phyloP scores from a whole-genome alignment of 2,113 vertebrate species.

The Nannospalax galili region DNA sequence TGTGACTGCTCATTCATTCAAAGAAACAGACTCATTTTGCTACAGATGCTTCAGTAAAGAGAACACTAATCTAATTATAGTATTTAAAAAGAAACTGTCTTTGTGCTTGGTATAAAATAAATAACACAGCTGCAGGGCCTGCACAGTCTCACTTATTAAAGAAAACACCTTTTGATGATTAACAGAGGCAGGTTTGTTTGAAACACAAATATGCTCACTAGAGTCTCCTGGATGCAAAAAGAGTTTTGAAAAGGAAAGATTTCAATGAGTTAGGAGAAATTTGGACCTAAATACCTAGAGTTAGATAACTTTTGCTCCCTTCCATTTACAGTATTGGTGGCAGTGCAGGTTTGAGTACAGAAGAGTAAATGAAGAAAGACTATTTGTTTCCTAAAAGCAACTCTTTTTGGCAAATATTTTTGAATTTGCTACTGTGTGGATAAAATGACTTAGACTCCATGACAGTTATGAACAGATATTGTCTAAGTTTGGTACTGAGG shows the following conservation, averaged over 20 bases:
- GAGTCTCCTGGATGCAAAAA: slow-evolving; percentile 12
- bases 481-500: neutral
- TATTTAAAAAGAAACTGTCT: slow-evolving; percentile 76
- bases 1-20: slow-evolving; percentile 83
- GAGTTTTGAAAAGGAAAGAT: slow-evolving; percentile 52
- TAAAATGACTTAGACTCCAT: neutral
- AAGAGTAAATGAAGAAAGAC: slow-evolving; percentile 20
- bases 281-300: slow-evolving; percentile 45
- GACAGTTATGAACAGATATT: neutral
- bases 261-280: slow-evolving; percentile 33
- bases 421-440: neutral
- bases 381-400: slow-evolving; percentile 29
- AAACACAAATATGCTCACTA: slow-evolving; percentile 46
- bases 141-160: slow-evolving; percentile 62
- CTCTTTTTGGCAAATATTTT: slow-evolving; percentile 21
- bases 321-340: neutral
- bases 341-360: neutral
- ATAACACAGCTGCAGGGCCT: slow-evolving; percentile 53
- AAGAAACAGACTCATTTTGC: slow-evolving; percentile 80
- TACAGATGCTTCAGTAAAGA: slow-evolving; percentile 81
- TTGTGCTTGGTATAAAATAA: slow-evolving; percentile 77
- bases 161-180: slow-evolving; percentile 63
- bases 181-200: slow-evolving; percentile 62
- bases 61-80: slow-evolving; percentile 85
- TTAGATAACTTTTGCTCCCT: slow-evolving; percentile 38